Evolutionary conservation across 2,888 invertebrate genomes (phyloP).

Genomic region (Deroplatys truncata): DNA sequence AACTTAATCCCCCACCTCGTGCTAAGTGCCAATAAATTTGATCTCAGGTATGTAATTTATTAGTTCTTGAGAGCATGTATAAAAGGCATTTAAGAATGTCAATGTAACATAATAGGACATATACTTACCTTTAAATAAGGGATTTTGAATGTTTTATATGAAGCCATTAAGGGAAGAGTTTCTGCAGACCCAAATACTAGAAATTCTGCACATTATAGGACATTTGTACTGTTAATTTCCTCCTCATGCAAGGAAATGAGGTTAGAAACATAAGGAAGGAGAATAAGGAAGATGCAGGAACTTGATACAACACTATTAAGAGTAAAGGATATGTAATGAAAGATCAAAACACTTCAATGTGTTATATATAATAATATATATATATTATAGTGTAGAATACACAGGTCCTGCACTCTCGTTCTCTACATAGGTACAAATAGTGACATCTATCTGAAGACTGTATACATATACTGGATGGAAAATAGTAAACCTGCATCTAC

Average conservation of each 20-base stretch:
- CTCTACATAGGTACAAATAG: not conserved
- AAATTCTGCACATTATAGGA: too few species aligned
- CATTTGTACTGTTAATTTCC: not conserved
- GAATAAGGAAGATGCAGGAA: not conserved
- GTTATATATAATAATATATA: not conserved
- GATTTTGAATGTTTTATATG: too few species aligned
- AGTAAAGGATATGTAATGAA: not conserved
- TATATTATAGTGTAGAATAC: not conserved
- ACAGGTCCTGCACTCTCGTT: not conserved
- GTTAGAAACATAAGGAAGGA: not conserved
- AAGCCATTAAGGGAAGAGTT: too few species aligned
- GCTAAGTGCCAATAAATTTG: too few species aligned
- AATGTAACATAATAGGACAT: too few species aligned
- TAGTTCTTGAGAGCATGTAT: too few species aligned
- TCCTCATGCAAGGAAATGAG: not conserved
- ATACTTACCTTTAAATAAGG: too few species aligned
- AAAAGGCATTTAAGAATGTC: too few species aligned
- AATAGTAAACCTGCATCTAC: not conserved
- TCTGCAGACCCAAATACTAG: too few species aligned
- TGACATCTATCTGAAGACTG: slow-evolving; percentile 1
- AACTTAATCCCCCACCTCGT: too few species aligned
- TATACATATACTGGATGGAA: not conserved
- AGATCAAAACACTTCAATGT: not conserved
- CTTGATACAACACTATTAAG: not conserved
- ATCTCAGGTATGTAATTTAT: too few species aligned